Base-by-base conservation (phyloP, 2,797 vertebrate species). In the Lepilemur septentrionalis region DNA sequence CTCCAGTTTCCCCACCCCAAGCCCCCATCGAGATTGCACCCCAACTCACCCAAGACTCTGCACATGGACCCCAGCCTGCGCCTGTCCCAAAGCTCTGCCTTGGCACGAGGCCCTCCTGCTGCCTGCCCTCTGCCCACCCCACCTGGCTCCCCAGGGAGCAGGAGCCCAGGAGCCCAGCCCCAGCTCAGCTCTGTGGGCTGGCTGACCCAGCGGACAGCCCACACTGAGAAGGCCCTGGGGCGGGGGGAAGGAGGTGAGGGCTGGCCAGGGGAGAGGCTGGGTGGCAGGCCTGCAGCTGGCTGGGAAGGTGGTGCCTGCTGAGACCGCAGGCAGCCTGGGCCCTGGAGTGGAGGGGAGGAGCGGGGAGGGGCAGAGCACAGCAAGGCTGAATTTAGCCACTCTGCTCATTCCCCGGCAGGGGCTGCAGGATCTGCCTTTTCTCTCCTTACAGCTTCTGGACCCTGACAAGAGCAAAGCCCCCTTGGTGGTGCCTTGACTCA, bases 1-100 rank as follows among this genome's bases (percentile, higher is more conserved):
- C 97, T 87, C 93, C 95, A 72, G 57, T 41, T 78, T 89, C 78
- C 96, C 89, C 88, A 97, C 81, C 83, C 82, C 81, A 96, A 97
- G 28, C 46, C 94, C 95, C 95, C 76, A 59, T 35, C 72, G 79
- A 50, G 59, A 43, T 30, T 89, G 96, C 17, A 93, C 98, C 98
- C 97, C 98, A 95, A 98, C 98, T 98, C 93, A 98, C 98, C 97
- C 4, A 0, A 97, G 86, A 80, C 84, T 94, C 93, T 89, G 97
- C 82, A 83, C 84, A 88, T 1, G 20, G 87, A 96, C 92, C 93
- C 96, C 94, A 65, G 95, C 89, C 95, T 69, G 95, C 0, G 48
- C 93, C 85, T 93, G 94, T 94, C 73, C 84, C 2, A 83, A 93
- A 89, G 65, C 83, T 97, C 79, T 79, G 94, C 50, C 95, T 90